A percentile compares a stretch with the other conserved stretches of the same genome.
phyloP scores from a whole-genome alignment of 2,113 vertebrate species.

The Channa argus region DNA sequence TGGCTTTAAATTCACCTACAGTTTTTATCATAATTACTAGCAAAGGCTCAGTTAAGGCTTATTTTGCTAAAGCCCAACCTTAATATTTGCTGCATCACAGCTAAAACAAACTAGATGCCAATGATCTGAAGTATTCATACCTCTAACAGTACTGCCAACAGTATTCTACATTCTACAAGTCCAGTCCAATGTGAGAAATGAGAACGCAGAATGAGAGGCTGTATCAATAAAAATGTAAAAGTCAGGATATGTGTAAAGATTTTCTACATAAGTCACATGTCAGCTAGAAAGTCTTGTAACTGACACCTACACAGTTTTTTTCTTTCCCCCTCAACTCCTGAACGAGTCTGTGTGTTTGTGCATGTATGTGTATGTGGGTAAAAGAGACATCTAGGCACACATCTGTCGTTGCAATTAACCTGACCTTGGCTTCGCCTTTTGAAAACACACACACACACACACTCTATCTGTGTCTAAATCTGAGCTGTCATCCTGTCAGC shows the following conservation, averaged over 20 bases:
- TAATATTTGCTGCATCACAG: not conserved
- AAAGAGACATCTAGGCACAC: slow-evolving; percentile 60
- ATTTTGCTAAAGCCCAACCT: no score
- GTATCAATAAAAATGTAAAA: slow-evolving; percentile 18
- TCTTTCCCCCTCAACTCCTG: slow-evolving; percentile 21
- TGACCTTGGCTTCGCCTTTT: slow-evolving; percentile 78
- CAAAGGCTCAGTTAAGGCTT: no score
- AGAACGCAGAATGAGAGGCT: not conserved
- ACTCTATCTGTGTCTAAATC: slow-evolving; percentile 78
- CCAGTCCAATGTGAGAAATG: not conserved
- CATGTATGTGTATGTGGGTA: slow-evolving; percentile 7
- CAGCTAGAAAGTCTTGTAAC: slow-evolving; percentile 28
- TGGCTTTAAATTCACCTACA: no score
- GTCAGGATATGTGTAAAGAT: slow-evolving; percentile 17
- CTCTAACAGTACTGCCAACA: not conserved
- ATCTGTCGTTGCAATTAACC: slow-evolving; percentile 78
- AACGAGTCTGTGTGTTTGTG: slow-evolving; percentile 19
- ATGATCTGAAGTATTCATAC: not conserved
- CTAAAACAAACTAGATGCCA: not conserved
- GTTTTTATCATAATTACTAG: no score
- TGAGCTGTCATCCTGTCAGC: slow-evolving; percentile 79
- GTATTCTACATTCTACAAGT: not conserved
- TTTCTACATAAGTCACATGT: slow-evolving; percentile 50
- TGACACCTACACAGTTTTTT: slow-evolving; percentile 36
- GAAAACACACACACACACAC: slow-evolving; percentile 36